phyloP scores from a whole-genome alignment of 2,113 vertebrate genomes.

The Scalopus aquaticus region DNA sequence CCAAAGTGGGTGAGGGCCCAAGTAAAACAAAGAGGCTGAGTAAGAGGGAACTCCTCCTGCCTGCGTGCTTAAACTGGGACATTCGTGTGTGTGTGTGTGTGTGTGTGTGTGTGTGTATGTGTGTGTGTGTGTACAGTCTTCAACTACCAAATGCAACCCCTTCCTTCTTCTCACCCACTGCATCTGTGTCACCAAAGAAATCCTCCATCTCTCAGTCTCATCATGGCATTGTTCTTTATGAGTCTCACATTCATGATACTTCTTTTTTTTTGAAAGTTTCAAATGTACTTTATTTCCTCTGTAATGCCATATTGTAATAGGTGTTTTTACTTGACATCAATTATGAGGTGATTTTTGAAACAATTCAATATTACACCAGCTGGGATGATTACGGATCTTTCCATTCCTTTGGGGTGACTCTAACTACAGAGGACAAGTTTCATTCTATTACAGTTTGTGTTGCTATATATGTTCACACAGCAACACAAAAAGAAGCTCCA shows the following conservation, averaged over 20 bases:
- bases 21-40: not conserved
- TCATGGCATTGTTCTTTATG: not conserved
- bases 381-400: too few relatives aligned
- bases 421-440: too few relatives aligned
- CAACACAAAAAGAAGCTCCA: too few relatives aligned
- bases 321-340: too few relatives aligned
- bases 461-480: too few relatives aligned
- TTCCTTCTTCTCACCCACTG: not conserved
- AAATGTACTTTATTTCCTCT: too few relatives aligned
- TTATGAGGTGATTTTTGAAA: too few relatives aligned
- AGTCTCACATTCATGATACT: not conserved
- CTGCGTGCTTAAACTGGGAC: not conserved
- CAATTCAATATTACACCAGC: too few relatives aligned
- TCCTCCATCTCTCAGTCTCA: not conserved
- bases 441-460: too few relatives aligned
- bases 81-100: not conserved
- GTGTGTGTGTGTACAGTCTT: not conserved
- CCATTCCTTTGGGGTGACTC: too few relatives aligned
- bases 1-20: not conserved
- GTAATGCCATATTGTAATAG: too few relatives aligned
- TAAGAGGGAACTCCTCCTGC: not conserved
- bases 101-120: too few relatives aligned
- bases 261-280: not conserved
- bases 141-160: not conserved
- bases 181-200: not conserved